Base-by-base conservation (phyloP, 2,113 vertebrate species). In the Miniopterus natalensis region DNA sequence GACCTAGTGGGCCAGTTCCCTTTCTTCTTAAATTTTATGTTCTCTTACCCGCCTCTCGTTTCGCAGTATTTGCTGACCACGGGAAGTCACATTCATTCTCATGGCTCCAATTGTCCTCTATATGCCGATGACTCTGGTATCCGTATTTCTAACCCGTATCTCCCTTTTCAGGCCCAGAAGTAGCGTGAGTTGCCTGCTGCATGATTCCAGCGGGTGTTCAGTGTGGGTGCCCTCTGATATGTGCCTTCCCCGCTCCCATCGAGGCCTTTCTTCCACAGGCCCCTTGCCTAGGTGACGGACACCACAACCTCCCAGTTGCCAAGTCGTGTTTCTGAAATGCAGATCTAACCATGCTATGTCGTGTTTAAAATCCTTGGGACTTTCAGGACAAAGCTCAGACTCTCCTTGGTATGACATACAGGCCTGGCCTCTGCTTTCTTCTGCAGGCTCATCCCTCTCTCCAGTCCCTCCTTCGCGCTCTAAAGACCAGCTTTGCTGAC, bases 341-440 rank as follows among this genome's bases (percentile, higher is more conserved):
- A 83, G n/a, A 83, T 65, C 59, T 59, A 40, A 65, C 42, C 12
- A 1, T 84, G 7, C 63, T 78, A 79, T 40, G 15, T 10, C 51
- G 25, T 95, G 49, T 40, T 95, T 83, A 75, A 79, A 86, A 66
- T 81, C 31, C 27, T 92, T 74, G 57, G 47, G 14, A 49, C 20
- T 75, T 57, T 57, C 31, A 51, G 40, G 42, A 66, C 49, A 51
- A 65, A 95, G 49, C 31, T 66, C 18, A 42, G 29, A 45, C 51
- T 92, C 4, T 65, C 17, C 40, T 66, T 49, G n/a, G 49, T 66
- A 10, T n/a, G 49, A n/a, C 2, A 6, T 25, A 15, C 51, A 36
- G 7, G 49, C 77, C 57, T 9, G 25, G 42, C 25, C 21, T 88
- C 51, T 81, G 20, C 29, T 75, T 74, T 73, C 17, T 88, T 68